Percentiles rank a stretch among this genome's conserved stretches.
phyloP scores from a whole-genome alignment of 2,888 invertebrate species.

The Lysandra coridon region DNA sequence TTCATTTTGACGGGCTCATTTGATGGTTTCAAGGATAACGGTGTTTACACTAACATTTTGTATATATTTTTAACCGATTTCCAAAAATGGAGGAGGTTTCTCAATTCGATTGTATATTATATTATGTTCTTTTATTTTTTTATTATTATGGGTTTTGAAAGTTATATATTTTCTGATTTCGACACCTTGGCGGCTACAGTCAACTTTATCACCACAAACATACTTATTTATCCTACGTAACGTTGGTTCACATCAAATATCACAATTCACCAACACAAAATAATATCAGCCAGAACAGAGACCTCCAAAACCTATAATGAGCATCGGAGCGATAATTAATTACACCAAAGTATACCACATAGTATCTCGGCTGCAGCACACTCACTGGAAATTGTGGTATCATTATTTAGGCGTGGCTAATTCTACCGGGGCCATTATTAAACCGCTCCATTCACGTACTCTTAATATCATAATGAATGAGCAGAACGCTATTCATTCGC shows the following conservation, averaged over 20 bases:
- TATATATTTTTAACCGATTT: too few species aligned
- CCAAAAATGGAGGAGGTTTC: too few species aligned
- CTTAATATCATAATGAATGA: slow-evolving; percentile 27
- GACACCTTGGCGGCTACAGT: too few species aligned
- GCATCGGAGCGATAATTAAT: neutral
- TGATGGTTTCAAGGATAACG: too few species aligned
- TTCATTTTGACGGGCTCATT: too few species aligned
- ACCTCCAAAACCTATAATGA: slow-evolving; percentile 9
- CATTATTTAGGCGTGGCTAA: slow-evolving; percentile 29
- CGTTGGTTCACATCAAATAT: neutral
- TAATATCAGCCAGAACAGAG: neutral
- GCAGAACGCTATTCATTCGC: slow-evolving; percentile 12
- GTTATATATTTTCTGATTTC: too few species aligned
- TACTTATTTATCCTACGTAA: too few species aligned
- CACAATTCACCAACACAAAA: neutral
- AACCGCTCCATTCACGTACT: slow-evolving; percentile 21
- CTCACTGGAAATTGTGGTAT: neutral
- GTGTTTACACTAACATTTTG: too few species aligned
- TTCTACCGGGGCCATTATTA: slow-evolving; percentile 23
- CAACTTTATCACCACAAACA: too few species aligned
- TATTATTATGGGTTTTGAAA: too few species aligned
- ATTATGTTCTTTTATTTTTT: too few species aligned
- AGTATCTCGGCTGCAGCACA: neutral
- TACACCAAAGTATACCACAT: neutral
- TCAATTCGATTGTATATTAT: too few species aligned